A percentile compares a stretch with the other conserved stretches of the same genome.
Evolutionary conservation across 1,140 invertebrate species (phyloP).

Genomic region (Trissolcus basalis): DNA sequence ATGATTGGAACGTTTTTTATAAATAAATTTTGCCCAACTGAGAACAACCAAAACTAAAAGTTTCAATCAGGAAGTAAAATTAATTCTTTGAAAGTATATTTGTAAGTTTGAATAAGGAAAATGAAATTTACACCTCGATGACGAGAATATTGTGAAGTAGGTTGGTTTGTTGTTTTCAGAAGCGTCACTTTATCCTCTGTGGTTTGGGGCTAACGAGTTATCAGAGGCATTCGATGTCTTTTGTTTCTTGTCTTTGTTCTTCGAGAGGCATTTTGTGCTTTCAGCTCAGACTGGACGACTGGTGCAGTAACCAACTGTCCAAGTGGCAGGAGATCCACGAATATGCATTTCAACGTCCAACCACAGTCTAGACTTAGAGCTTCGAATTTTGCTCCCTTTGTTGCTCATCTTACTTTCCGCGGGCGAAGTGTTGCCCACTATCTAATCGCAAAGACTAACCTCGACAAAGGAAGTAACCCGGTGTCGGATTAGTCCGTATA

Average conservation of each 20-base stretch:
- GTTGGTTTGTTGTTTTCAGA: not conserved
- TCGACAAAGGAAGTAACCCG: constrained; percentile 43
- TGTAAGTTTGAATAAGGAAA: no score
- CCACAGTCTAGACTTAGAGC: constrained; percentile 30
- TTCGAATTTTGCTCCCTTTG: constrained; percentile 46
- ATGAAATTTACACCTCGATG: not conserved
- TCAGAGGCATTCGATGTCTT: constrained; percentile 64
- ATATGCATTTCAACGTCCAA: constrained; percentile 41
- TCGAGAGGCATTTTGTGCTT: constrained; percentile 40
- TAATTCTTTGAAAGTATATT: no score
- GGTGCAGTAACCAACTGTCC: constrained; percentile 54
- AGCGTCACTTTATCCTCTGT: no score
- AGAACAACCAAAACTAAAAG: no score
- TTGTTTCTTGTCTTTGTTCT: constrained; percentile 62
- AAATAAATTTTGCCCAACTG: no score
- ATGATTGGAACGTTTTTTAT: no score
- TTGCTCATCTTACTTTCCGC: constrained; percentile 32
- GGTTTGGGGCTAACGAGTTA: constrained; percentile 62
- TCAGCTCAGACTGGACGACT: constrained; percentile 10
- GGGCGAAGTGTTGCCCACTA: constrained; percentile 24
- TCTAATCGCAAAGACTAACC: constrained; percentile 42
- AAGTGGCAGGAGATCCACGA: constrained; percentile 52
- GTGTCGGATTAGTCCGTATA: not conserved
- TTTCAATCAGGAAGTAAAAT: no score
- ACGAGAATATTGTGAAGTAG: constrained; percentile 2